Percentiles rank a stretch among this genome's conserved stretches.
Conservation (phyloP, 2,797 vertebrate species). For the Selene dorsalis region DNA sequence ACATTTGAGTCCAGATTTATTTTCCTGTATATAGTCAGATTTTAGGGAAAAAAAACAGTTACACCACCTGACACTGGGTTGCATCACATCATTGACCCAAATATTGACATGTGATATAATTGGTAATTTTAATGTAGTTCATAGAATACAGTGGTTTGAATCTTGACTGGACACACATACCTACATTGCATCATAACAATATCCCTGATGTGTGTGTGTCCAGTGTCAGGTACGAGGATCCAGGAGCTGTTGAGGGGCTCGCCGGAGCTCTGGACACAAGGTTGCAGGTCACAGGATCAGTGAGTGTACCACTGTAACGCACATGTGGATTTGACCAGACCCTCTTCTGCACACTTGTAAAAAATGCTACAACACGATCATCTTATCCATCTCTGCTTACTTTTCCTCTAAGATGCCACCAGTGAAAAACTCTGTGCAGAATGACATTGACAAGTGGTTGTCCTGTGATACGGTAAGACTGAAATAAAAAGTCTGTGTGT, state of each 20-base stretch:
- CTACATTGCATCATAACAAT: neutral
- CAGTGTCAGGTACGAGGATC: conserved; percentile 96
- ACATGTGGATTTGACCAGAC: neutral
- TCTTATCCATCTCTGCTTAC: neutral
- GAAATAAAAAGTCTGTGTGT: neutral
- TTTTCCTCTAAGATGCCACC: conserved; percentile 80
- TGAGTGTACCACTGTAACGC: conserved; percentile 74
- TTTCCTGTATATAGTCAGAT: no score
- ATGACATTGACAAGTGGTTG: conserved; percentile 92
- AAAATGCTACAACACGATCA: neutral
- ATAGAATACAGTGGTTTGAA: neutral
- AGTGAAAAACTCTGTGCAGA: conserved; percentile 85
- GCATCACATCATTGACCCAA: no score
- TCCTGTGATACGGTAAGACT: conserved; percentile 89
- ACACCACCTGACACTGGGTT: no score
- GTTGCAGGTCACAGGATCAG: conserved; percentile 92
- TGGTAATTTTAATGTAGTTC: neutral
- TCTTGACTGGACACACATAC: no score
- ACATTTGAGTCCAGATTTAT: no score
- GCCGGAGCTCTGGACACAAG: conserved; percentile 93
- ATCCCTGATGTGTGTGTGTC: conserved; percentile 76
- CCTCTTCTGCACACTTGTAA: neutral
- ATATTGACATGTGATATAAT: no score
- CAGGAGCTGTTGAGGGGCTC: conserved; percentile 92
- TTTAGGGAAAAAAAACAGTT: no score